Base-by-base conservation (phyloP, 2,888 invertebrate genomes). In the Pyrrhosoma nymphula region DNA sequence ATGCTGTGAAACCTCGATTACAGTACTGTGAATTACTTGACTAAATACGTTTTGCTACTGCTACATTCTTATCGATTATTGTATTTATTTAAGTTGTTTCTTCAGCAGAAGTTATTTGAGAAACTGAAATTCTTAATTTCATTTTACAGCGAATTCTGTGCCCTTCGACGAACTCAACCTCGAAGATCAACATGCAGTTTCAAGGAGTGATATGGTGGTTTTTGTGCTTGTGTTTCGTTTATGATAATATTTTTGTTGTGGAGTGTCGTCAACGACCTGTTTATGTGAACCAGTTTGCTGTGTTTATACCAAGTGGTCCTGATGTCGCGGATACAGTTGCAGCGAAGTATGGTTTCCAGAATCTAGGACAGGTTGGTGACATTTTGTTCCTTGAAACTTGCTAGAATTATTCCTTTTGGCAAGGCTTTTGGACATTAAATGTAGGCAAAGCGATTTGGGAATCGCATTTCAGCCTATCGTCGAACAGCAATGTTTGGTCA, bases 251-350 rank as follows among this genome's bases (percentile, higher is more conserved):
- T 88, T 56, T 69, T 23, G 90, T 89, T 63, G 69, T 88, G 63
- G 88, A 88, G 88, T 89, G 89, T 63, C 95, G 95, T 30, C 95
- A 60, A 35, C 89, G 60, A 56, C 88, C 95, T 35, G 56, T 96
- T 95, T 97, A 96, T 96, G 97, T 97, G 47, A 97, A 97, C 96
- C 97, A 97, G 96, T 97, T 97, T 97, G 97, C 97, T 35, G 97
- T 97, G 3, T 96, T 97, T 95, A 97, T 97, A 95, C 96, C 96
- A 26, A 97, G 97, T 47, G 97, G 97, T 75, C 96, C 96, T 55
- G 96, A 96, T 14, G 96, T 96, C 35, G 96, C 96, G 55, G 97
- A 97, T 47, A 96, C 96, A 95, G 96, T 97, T 88, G 97, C 97
- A 20, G 95, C 95, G 75, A 97, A 97, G 96, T 96, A 97, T 96